Conservation (phyloP, 1,140 invertebrate species). For the Cylas formicarius region DNA sequence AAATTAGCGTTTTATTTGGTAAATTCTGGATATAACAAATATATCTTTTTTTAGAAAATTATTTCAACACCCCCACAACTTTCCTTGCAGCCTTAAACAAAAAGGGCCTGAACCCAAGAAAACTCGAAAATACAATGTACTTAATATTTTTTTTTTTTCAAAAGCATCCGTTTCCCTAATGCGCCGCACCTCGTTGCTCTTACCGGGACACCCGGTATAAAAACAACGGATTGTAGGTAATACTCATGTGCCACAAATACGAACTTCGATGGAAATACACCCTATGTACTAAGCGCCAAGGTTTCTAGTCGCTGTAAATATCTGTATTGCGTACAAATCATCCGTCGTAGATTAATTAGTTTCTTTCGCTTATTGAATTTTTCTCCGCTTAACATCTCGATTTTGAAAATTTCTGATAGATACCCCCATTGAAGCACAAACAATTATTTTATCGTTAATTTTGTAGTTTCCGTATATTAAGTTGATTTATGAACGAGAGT, state of each 20-base stretch:
- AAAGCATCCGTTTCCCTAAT: background rate
- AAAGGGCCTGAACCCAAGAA: background rate
- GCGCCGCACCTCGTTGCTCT: background rate
- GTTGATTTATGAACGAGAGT: conserved; percentile 12
- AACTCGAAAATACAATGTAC: background rate
- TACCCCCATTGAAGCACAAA: conserved; percentile 20
- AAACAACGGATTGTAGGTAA: conserved; percentile 4
- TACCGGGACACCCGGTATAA: background rate
- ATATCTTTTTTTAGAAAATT: too few relatives aligned
- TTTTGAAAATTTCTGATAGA: conserved; percentile 11
- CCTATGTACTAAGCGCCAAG: conserved; percentile 23
- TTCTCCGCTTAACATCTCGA: conserved; percentile 2
- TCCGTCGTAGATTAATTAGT: conserved; percentile 14
- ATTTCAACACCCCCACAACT: too few relatives aligned
- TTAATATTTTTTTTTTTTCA: conserved; percentile 9
- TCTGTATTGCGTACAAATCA: conserved; percentile 30
- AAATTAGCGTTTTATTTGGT: too few relatives aligned
- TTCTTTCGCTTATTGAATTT: conserved; percentile 12
- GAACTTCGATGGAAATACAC: conserved; percentile 22
- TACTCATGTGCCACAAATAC: conserved; percentile 20
- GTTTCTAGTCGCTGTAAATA: conserved; percentile 34
- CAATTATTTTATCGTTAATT: conserved; percentile 15
- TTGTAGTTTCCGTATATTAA: conserved; percentile 9
- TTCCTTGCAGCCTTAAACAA: too few relatives aligned
- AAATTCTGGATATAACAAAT: too few relatives aligned